phyloP scores from a whole-genome alignment of 2,888 invertebrate species.

The Mythimna ferrago region DNA sequence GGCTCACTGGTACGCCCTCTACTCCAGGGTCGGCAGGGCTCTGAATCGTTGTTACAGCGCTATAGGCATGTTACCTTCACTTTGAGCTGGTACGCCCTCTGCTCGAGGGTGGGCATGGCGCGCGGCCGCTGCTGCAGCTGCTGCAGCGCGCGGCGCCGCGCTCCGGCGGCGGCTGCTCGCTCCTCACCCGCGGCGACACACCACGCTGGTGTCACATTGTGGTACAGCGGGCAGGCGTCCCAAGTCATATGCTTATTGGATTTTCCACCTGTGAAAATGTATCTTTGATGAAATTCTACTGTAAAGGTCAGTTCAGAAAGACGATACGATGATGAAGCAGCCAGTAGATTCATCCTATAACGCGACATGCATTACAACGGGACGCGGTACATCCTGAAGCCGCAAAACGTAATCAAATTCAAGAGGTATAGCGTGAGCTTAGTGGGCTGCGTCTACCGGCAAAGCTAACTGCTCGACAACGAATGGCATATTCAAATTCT shows the following conservation, averaged over 20 bases:
- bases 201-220: conserved; percentile 91
- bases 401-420: not conserved
- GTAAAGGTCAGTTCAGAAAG: not conserved
- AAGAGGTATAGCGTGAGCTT: conserved; percentile 79
- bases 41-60: conserved; percentile 76
- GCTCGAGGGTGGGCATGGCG: conserved; percentile 92
- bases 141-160: conserved; percentile 76
- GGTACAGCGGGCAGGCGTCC: conserved; percentile 97
- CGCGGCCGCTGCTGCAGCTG: conserved; percentile 79
- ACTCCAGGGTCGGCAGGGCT: conserved; percentile 92
- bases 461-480: not conserved
- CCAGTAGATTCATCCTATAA: too few species aligned
- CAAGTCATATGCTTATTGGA: conserved; percentile 96
- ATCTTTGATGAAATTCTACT: not conserved
- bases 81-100: conserved; percentile 93
- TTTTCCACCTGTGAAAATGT: conserved; percentile 91
- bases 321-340: not conserved
- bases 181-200: conserved; percentile 92
- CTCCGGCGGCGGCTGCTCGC: conserved; percentile 92
- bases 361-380: too few species aligned
- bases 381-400: too few species aligned
- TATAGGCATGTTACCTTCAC: conserved; percentile 72
- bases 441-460: conserved; percentile 72
- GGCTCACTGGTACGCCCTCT: conserved; percentile 84
- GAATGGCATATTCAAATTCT: too few species aligned